phyloP scores from a whole-genome alignment of 2,797 vertebrate genomes.

The Lycodopsis pacificus region DNA sequence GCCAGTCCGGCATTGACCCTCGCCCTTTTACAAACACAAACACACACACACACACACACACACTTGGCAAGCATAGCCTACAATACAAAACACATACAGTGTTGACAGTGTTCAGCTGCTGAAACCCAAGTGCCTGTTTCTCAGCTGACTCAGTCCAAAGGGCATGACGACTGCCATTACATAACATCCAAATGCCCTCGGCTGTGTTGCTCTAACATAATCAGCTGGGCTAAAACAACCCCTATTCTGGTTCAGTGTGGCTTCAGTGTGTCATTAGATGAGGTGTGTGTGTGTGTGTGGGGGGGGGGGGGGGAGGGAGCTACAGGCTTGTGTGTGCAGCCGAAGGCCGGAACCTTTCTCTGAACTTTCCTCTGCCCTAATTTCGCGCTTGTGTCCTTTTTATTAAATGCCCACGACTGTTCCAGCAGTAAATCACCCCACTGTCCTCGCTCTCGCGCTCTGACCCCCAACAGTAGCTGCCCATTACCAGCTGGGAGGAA shows the following conservation, averaged over 20 bases:
- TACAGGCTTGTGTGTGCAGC: constrained; percentile 13
- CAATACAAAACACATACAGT: constrained; percentile 20
- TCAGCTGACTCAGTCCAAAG: constrained; percentile 72
- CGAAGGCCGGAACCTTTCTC: neutral
- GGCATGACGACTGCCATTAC: constrained; percentile 67
- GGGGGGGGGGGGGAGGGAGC: too few relatives aligned
- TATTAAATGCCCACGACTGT: neutral
- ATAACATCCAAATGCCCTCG: constrained; percentile 65
- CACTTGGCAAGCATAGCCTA: neutral
- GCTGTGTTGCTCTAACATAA: constrained; percentile 70
- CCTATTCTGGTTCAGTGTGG: constrained; percentile 52
- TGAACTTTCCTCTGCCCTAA: constrained; percentile 18
- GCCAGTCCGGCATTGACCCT: neutral
- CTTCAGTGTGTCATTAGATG: constrained; percentile 64
- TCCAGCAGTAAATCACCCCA: constrained; percentile 33
- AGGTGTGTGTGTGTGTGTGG: constrained; percentile 11
- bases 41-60: constrained; percentile 25
- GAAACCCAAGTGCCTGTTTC: constrained; percentile 43
- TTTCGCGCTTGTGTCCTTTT: constrained; percentile 7
- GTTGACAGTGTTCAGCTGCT: constrained; percentile 38
- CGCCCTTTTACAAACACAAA: constrained; percentile 30
- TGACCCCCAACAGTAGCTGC: constrained; percentile 43
- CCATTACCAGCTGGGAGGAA: constrained; percentile 14
- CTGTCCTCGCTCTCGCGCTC: constrained; percentile 29
- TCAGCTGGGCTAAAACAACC: constrained; percentile 58